Evolutionary conservation across 2,113 vertebrate genomes (phyloP), one percentile per base, ranked within the genome.

Genomic region (Nyctibius bracteatus): DNA sequence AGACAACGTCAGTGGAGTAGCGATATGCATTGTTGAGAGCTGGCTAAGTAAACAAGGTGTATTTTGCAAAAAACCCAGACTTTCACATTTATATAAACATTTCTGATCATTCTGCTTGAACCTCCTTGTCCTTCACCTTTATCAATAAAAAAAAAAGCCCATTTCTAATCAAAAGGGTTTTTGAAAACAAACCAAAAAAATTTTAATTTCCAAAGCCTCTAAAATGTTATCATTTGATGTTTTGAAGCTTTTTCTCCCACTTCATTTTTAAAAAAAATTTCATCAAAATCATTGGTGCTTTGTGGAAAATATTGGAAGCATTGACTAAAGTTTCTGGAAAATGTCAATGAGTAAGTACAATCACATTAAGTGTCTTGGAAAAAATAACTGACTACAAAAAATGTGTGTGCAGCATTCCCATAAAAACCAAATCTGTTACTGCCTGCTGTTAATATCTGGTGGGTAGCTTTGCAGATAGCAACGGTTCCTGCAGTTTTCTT

Each of bases 391-490:
- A n/a, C 51, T 71, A 12, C 12, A 65, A 25, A 25, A 90, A 86
- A 77, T 9, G 3, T 47, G 10, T 61, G 55, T 52, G 58, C 12
- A 37, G 71, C 22, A 49, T 58, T 86, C 37, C 20, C 46, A 20
- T 58, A 20, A 52, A 71, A 88, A 14, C 4, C 14, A 72, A 55
- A 49, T 68, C 24, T 88, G 49, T 57, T 68, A 22, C 82, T 94
- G 67, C 43, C 82, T 93, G 58, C 75, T 96, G 63, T 86, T 81
- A 80, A 46, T n/a, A 88, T 86, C 55, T 78, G n/a, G 31, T 66
- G 86, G 55, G 62, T 11, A 49, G 39, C 31, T 90, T 61, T 88
- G 75, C 35, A 88, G 86, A 54, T 35, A 73, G 18, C 31, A 54
- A 41, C 5, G 21, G 10, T 22, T 92, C 75, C 88, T 80, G 54